Evolutionary conservation across 2,888 invertebrate genomes (phyloP), one percentile per base, ranked within the genome.

Genomic region (Trisateles emortualis): DNA sequence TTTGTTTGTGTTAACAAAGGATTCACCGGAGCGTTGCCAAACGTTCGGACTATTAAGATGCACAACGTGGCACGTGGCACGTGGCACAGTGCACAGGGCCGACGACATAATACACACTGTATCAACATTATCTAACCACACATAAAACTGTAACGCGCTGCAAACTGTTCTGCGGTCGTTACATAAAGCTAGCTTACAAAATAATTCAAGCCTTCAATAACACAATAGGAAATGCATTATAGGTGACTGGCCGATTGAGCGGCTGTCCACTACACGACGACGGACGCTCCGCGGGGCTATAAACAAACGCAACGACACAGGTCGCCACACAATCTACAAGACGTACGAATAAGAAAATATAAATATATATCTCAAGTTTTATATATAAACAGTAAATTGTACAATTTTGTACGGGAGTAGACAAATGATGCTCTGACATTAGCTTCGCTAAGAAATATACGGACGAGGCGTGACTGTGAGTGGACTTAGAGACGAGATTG

Each of bases 321-420:
- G n/a, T n/a, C 24, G n/a, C n/a, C n/a, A n/a, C n/a, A n/a, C n/a
- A n/a, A n/a, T n/a, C n/a, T n/a, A n/a, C n/a, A n/a, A n/a, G n/a
- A n/a, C n/a, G n/a, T n/a, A n/a, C 40, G 11, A 26, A 14, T 40
- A 26, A 26, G n/a, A 14, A 44, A 36, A 33, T 29, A 13, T n/a
- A 50, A 48, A 45, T 38, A 30, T 11, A 3, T 42, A n/a, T 32
- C 8, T 36, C 24, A 3, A 39, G 26, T 35, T 43, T 32, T 43
- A 24, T 26, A 50, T 14, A 46, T 40, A 29, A 36, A 30, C 19
- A 26, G 40, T 4, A 46, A 43, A 36, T 36, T 47, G 14, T 11
- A 35, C 24, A 35, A 14, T 11, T 32, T 14, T 45, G 24, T 38
- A 8, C 10, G 24, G 30, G 6, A 16, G 39, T 2, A 30, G 30